Evolutionary conservation across 1,140 invertebrate genomes (phyloP).

Genomic region (Leptinotarsa defecta): DNA sequence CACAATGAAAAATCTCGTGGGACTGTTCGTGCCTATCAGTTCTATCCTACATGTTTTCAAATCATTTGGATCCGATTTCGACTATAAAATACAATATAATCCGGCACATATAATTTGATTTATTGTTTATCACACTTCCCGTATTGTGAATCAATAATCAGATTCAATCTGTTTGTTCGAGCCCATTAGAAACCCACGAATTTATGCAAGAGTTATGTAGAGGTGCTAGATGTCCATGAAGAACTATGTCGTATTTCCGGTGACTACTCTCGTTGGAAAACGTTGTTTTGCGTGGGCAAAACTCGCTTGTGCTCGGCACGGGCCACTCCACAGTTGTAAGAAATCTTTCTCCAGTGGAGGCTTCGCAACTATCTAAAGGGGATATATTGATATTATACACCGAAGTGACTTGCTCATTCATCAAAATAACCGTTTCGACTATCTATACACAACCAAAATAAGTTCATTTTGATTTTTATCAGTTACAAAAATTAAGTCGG

Average conservation of each 20-base stretch:
- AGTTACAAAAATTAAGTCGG: too few relatives aligned
- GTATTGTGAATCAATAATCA: constrained; percentile 20
- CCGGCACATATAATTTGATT: background rate
- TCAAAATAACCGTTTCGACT: too few relatives aligned
- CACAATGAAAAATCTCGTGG: too few relatives aligned
- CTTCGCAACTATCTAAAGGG: background rate
- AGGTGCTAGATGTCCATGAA: constrained; percentile 24
- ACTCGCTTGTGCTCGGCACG: constrained; percentile 1
- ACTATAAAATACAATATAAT: too few relatives aligned
- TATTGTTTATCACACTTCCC: background rate
- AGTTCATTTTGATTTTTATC: too few relatives aligned
- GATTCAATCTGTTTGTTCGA: constrained; percentile 18
- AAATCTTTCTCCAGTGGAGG: background rate
- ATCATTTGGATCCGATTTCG: too few relatives aligned
- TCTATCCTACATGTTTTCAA: too few relatives aligned
- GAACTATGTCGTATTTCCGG: constrained; percentile 24
- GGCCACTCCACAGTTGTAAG: constrained; percentile 1
- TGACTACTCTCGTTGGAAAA: constrained; percentile 12
- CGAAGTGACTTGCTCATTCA: too few relatives aligned
- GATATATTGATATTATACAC: background rate
- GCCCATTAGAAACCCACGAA: constrained; percentile 21
- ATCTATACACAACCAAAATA: too few relatives aligned
- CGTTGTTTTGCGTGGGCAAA: constrained; percentile 5
- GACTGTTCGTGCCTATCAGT: too few relatives aligned
- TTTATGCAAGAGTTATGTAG: constrained; percentile 24